Conservation (phyloP, 2,113 vertebrate species). For the Rhinichthys klamathensis region DNA sequence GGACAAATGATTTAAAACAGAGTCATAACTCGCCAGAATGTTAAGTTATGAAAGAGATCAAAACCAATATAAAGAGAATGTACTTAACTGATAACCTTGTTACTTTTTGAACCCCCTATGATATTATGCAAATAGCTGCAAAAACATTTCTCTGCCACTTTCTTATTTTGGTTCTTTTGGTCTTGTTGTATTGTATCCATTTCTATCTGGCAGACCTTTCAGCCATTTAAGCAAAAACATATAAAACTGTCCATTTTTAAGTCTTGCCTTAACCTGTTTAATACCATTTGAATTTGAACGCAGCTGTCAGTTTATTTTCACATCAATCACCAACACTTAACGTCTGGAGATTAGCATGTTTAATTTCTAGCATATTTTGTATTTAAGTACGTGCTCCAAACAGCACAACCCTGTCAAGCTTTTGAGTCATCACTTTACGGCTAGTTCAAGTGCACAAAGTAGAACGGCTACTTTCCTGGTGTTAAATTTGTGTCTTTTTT, state of each 20-base stretch:
- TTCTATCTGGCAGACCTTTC: no score
- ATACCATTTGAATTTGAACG: background rate
- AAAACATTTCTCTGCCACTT: no score
- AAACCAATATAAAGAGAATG: background rate
- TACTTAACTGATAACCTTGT: background rate
- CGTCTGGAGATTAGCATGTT: background rate
- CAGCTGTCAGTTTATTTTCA: background rate
- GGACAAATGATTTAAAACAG: background rate
- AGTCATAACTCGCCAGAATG: background rate
- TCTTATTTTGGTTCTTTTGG: no score
- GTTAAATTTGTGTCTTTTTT: background rate
- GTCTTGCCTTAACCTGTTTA: background rate
- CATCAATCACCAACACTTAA: background rate
- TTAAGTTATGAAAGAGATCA: background rate
- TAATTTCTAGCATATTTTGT: background rate
- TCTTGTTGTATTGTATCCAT: no score
- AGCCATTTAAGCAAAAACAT: no score
- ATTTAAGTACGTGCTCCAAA: background rate
- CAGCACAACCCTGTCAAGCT: background rate
- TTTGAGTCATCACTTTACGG: background rate
- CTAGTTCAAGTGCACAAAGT: background rate
- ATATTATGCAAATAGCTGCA: no score
- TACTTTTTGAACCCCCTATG: no score
- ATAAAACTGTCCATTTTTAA: background rate
- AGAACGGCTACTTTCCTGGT: background rate